Evolutionary conservation across 92 coral and sea anemone species (phyloP), one percentile per base, ranked within the genome.

Genomic region (Zoanthus sociatus): DNA sequence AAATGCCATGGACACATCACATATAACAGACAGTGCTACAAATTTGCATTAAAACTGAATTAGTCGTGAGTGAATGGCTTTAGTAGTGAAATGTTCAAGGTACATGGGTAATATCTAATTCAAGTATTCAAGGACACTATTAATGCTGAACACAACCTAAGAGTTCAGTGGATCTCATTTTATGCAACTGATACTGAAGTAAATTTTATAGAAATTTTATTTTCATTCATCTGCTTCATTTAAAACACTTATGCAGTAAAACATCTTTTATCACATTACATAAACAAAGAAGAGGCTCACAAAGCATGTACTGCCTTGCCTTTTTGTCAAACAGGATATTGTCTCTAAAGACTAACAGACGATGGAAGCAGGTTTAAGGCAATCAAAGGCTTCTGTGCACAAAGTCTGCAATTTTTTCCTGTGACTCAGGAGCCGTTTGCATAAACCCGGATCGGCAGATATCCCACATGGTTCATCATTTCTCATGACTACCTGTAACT

Each of bases 1-100:
- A 56, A 86, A 5, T 33, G 78, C 20, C 90, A 79, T 79, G 86
- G 90, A 2, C 44, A 78, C 44, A 53, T 87, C 33, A 26, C 90
- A 87, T 79, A 13, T 87, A 7, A 78, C 78, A 32, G 31, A 78
- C 78, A 32, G 31, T 16, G 73, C 9, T 87, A 3, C 71, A 42
- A 66, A 45, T 18, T 87, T 16, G 37, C 50, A n/a, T 46, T 87
- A 8, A 64, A 20, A 78, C 79, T 87, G 13, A 81, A 87, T 31
- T 86, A 87, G 48, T 5, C 9, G 31, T 48, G 90, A 67, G 54
- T 54, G 21, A n/a, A 11, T 30, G 44, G 47, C 33, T 73, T 89
- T 0, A 84, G 73, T 46, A 64, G 9, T 6, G 9, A 46, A 11
- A 77, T 64, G 84, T 21, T 87, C 9, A 66, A 44, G 58, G 7